Evolutionary conservation across 2,113 vertebrate species (phyloP), one percentile per base, ranked within the genome.

Genomic region (Sceloporus undulatus): DNA sequence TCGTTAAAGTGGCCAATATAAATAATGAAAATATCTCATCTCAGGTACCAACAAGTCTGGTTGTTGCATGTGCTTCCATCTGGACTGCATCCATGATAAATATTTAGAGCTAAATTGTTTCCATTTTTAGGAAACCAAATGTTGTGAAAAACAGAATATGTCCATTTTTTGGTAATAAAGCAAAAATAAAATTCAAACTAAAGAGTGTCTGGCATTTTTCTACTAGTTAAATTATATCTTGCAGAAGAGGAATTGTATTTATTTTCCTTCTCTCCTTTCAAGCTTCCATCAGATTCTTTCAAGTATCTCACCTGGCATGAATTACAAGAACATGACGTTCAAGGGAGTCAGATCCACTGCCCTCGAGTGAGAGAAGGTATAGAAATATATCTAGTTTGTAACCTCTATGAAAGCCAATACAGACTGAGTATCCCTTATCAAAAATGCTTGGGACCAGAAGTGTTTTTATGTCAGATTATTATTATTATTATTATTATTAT

Each of bases 321-420:
- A 80, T 90, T 99, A 94, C 97, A 98, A 85, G 97, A 98, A 78
- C 97, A 97, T 81, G 96, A 97, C 42, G 93, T 99, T 93, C 96
- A 88, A 85, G 98, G 98, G 86, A 97, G 97, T 94, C 98, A 98
- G 95, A 98, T 99, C 91, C 96, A 18, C 88, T 98, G 98, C 82
- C 98, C 98, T 90, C 96, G 98, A 94, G 97, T 99, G 91, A 97
- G 98, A 97, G 96, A 98, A 98, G 98, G 98, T 99, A 93, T 95
- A 93, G 71, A 86, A 54, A 34, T 82, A 85, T 66, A 23, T 62
- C 5, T 71, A 52, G 29, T 89, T 62, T 59, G 80, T 82, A 27
- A n/a, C 27, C 70, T 56, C 54, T 19, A 25, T 52, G 25, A 14
- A 48, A 85, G 52, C 27, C 19, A 59, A 65, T 42, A 7, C 48